Evolutionary conservation across 64 coral and sea anemone genomes (phyloP).

Genomic region (Trachythela sp.): DNA sequence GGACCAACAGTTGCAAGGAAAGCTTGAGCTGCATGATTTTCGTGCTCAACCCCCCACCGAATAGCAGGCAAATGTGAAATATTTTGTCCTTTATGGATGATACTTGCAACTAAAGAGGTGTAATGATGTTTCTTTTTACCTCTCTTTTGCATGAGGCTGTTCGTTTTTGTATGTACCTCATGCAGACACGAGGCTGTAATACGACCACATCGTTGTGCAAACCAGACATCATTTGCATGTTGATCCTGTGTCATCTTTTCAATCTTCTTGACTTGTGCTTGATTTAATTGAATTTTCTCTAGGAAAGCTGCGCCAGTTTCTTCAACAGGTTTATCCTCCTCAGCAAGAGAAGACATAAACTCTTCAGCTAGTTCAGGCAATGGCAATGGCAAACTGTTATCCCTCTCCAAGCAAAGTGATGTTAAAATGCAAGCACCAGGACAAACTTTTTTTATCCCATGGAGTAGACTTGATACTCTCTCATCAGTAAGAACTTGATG

Average conservation of each 20-base stretch:
- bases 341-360: too few relatives aligned
- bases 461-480: too few relatives aligned
- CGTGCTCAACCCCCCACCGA: background rate
- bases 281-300: too few relatives aligned
- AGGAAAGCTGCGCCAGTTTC: constrained; percentile 38
- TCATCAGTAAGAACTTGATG: too few relatives aligned
- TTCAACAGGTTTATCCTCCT: constrained; percentile 38
- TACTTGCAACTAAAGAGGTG: background rate
- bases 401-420: too few relatives aligned
- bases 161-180: constrained; percentile 4
- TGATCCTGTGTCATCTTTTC: background rate
- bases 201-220: background rate
- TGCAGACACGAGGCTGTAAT: constrained; percentile 1
- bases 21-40: background rate
- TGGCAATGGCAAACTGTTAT: too few relatives aligned
- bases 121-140: background rate
- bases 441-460: too few relatives aligned
- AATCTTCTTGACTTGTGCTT: constrained; percentile 21
- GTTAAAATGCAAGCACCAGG: too few relatives aligned
- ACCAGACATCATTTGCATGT: background rate
- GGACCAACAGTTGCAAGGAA: background rate
- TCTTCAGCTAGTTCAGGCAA: too few relatives aligned
- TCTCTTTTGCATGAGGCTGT: background rate
- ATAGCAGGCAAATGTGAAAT: background rate
- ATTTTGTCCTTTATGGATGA: background rate